phyloP scores from a whole-genome alignment of 2,113 vertebrate species.

The Centropristis striata region DNA sequence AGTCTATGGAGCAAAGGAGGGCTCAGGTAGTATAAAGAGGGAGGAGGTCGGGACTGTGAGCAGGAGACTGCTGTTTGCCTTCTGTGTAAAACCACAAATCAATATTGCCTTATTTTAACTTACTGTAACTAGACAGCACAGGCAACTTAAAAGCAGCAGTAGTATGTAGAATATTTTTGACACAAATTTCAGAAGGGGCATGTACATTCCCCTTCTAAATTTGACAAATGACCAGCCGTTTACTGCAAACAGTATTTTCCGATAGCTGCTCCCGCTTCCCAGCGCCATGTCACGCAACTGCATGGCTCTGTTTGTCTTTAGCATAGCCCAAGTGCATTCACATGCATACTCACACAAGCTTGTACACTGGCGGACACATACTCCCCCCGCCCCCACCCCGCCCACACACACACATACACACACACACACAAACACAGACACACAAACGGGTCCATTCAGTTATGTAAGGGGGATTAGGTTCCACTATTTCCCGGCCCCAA shows the following conservation, averaged over 20 bases:
- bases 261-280: conserved; percentile 27
- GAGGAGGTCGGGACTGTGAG: too few relatives aligned
- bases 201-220: background rate
- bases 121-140: too few relatives aligned
- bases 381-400: too few relatives aligned
- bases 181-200: too few relatives aligned
- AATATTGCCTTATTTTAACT: too few relatives aligned
- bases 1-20: too few relatives aligned
- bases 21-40: too few relatives aligned
- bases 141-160: background rate
- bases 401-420: background rate
- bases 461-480: conserved; percentile 79
- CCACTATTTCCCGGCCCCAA: conserved; percentile 62
- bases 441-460: conserved; percentile 44
- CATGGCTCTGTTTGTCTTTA: conserved; percentile 74
- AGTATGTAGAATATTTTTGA: background rate
- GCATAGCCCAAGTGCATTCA: conserved; percentile 78
- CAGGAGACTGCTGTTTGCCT: too few relatives aligned
- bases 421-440: conserved; percentile 20
- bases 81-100: background rate
- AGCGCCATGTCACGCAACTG: conserved; percentile 59
- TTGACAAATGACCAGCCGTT: conserved; percentile 8
- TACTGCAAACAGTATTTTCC: conserved; percentile 19
- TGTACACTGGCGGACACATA: conserved; percentile 9
- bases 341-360: conserved; percentile 51